These are phyloP conservation scores for Tribolium madens DNA, from an alignment of 1,140 invertebrate genomes.

Conservation along the genomic window DNA sequence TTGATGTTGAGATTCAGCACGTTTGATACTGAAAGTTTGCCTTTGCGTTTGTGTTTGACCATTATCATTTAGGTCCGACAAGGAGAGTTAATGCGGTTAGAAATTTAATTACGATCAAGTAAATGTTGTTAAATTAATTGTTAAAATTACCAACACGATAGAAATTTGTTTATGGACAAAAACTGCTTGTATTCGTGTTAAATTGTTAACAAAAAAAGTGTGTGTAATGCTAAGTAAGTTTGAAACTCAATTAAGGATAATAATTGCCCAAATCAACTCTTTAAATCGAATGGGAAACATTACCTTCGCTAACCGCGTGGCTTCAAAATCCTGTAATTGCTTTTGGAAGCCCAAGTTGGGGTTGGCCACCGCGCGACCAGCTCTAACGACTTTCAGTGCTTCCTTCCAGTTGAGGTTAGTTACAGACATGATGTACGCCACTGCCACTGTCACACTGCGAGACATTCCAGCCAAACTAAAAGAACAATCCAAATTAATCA, in stretches of 20 bases:
- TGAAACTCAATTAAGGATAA: not conserved
- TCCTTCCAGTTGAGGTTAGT: slow-evolving; percentile 94
- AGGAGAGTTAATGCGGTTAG: not conserved
- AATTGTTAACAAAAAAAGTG: too few relatives aligned
- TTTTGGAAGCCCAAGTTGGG: slow-evolving; percentile 96
- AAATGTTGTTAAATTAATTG: not conserved
- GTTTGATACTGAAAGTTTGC: not conserved
- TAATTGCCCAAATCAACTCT: not conserved
- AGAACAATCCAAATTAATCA: slow-evolving; percentile 40
- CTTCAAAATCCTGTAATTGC: slow-evolving; percentile 93
- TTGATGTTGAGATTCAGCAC: slow-evolving; percentile 6
- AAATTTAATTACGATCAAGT: not conserved
- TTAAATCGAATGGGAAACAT: slow-evolving; percentile 32
- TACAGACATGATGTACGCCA: slow-evolving; percentile 95
- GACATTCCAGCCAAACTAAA: slow-evolving; percentile 94
- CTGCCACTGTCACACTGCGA: slow-evolving; percentile 92
- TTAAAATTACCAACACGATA: not conserved
- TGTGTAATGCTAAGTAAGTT: too few relatives aligned
- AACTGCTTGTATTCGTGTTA: too few relatives aligned
- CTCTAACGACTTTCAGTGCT: slow-evolving; percentile 91
- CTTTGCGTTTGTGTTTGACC: not conserved
- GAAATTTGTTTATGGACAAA: not conserved
- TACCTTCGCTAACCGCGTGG: slow-evolving; percentile 83
- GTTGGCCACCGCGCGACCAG: slow-evolving; percentile 90
- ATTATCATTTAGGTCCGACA: not conserved